A percentile compares a stretch with the other conserved stretches of the same genome.
Evolutionary conservation across 2,113 vertebrate species (phyloP).

Genomic region (Urocynchramus pylzowi): DNA sequence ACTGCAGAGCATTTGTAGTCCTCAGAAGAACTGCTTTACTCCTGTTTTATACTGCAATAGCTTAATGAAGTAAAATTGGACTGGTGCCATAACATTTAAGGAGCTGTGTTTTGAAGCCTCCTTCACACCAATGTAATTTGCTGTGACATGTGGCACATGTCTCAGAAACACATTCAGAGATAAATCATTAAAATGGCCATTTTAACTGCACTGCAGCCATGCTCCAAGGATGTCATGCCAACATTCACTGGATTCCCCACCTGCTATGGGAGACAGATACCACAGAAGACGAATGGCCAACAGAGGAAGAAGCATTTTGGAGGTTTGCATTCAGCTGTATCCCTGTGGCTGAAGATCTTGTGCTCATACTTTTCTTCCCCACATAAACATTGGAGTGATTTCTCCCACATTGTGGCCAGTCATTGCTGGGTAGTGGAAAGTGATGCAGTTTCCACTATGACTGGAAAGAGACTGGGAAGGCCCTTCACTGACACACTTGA

Average conservation of each 20-base stretch:
- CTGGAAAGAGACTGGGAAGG: neutral
- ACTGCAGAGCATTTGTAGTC: neutral
- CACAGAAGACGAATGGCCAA: neutral
- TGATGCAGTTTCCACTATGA: neutral
- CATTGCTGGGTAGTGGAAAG: neutral
- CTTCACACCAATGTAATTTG: conserved; percentile 31
- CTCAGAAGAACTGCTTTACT: neutral
- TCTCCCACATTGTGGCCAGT: neutral
- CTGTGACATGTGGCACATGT: conserved; percentile 16
- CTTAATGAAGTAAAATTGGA: conserved; percentile 17
- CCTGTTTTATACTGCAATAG: neutral
- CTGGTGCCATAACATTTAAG: neutral
- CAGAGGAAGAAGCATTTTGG: neutral
- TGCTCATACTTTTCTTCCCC: neutral
- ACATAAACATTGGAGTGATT: neutral
- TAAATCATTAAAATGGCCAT: neutral
- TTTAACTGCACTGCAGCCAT: neutral
- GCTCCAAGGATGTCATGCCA: neutral
- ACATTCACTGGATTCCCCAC: neutral
- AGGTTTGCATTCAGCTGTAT: neutral
- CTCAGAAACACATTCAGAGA: neutral
- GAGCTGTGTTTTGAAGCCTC: conserved; percentile 12
- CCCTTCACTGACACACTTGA: neutral
- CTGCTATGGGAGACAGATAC: neutral
- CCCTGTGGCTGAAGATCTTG: neutral